These are phyloP conservation scores for Pseudomugil tenellus DNA, from an alignment of 2,797 vertebrate species.

Conservation along the genomic window DNA sequence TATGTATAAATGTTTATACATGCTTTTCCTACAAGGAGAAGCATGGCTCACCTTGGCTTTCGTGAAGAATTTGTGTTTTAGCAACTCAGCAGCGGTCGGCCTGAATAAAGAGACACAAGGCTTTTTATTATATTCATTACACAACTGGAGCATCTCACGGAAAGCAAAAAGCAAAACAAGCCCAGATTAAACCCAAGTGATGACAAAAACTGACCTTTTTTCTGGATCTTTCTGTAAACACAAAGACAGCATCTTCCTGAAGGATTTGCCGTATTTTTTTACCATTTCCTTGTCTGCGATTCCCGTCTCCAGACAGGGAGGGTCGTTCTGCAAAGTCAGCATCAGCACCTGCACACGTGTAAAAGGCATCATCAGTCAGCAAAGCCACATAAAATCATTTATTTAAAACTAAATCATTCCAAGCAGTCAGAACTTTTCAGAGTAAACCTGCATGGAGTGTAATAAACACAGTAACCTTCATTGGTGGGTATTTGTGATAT, in stretches of 20 bases:
- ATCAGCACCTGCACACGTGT: slow-evolving; percentile 87
- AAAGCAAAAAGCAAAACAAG: slow-evolving; percentile 20
- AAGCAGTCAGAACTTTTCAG: background rate
- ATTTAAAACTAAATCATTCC: background rate
- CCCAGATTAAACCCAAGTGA: background rate
- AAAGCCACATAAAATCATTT: background rate
- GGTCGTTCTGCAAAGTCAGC: slow-evolving; percentile 95
- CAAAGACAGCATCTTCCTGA: slow-evolving; percentile 96
- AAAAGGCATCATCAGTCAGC: slow-evolving; percentile 4
- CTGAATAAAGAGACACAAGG: slow-evolving; percentile 73
- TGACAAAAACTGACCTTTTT: slow-evolving; percentile 86
- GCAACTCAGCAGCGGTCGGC: slow-evolving; percentile 93
- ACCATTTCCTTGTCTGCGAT: slow-evolving; percentile 97
- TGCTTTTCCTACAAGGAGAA: background rate
- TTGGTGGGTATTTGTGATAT: slow-evolving; percentile 95
- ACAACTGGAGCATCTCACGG: background rate
- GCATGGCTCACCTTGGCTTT: slow-evolving; percentile 90
- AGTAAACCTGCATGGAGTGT: background rate
- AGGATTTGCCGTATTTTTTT: slow-evolving; percentile 97
- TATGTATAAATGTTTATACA: slow-evolving; percentile 2
- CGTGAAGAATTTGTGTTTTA: slow-evolving; percentile 96
- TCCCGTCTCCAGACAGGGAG: slow-evolving; percentile 95
- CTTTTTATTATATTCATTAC: slow-evolving; percentile 17
- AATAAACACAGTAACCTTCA: slow-evolving; percentile 85
- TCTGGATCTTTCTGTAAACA: slow-evolving; percentile 99